Evolutionary conservation across 2,797 vertebrate genomes (phyloP), one percentile per base, ranked within the genome.

Genomic region (Enteromius unitaeniatus): DNA sequence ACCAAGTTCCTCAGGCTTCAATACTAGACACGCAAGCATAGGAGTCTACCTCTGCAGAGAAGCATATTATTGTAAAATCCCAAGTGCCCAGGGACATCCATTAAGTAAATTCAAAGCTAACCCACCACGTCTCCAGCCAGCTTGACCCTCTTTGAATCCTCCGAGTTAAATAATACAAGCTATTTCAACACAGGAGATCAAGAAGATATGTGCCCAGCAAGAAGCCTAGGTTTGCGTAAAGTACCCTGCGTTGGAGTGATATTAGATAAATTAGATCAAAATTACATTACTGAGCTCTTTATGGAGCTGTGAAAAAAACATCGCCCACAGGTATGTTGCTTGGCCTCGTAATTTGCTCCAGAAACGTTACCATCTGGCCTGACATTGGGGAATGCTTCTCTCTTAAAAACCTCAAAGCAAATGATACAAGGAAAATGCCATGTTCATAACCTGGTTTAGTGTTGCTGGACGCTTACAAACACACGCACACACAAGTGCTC

Each of bases 241-340:
- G 84, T 82, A 81, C 92, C 90, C 92, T 87, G 70, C 84, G 89
- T 87, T 86, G 70, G 89, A 91, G 91, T 90, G 91, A 94, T 95
- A 93, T 94, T 93, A 95, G 94, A 95, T 95, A 93, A 95, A 95
- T 93, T 91, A 94, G 94, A 95, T 95, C 93, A 94, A 94, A 95
- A 95, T 95, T 95, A 94, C 94, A 95, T 95, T 95, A 95, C 94
- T 93, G 92, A 91, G 91, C 93, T 95, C 95, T 95, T 95, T 95
- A 95, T 94, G 94, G 93, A 93, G 92, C 93, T 91, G 93, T 94
- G 94, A 94, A 95, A 95, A 94, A 94, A 95, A 93, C 78, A 95
- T 92, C 92, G 95, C 94, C 94, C 92, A 90, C 92, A 95, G 94
- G 94, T 95, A 95, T 94, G 94, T 92, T 94, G 90, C 94, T 95